phyloP scores from a whole-genome alignment of 2,888 invertebrate species.

The Tachina lurida region DNA sequence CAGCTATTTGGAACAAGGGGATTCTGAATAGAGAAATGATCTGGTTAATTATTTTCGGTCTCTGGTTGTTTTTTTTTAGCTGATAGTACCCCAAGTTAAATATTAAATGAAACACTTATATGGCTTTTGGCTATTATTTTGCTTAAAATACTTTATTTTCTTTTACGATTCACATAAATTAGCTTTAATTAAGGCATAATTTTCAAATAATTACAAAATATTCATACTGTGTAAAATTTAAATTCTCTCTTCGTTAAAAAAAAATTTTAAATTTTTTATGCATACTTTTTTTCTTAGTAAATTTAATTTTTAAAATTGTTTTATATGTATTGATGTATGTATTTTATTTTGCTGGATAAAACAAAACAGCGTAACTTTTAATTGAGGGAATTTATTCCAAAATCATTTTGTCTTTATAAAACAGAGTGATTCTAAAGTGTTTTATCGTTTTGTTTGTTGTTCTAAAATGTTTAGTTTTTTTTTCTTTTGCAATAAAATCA shows the following conservation, averaged over 20 bases:
- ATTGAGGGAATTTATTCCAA: slow-evolving; percentile 19
- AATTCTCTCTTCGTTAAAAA: slow-evolving; percentile 51
- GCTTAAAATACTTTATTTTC: slow-evolving; percentile 66
- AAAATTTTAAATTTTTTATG: slow-evolving; percentile 56
- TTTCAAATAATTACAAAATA: slow-evolving; percentile 70
- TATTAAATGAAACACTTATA: slow-evolving; percentile 2
- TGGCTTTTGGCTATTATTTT: slow-evolving; percentile 55
- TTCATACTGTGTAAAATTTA: slow-evolving; percentile 65
- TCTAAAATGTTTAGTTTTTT: slow-evolving; percentile 30
- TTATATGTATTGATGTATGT: slow-evolving; percentile 16
- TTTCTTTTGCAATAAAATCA: slow-evolving; percentile 61
- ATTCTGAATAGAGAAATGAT: too few relatives aligned
- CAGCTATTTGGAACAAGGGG: too few relatives aligned
- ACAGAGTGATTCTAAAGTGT: slow-evolving; percentile 58
- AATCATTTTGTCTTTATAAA: slow-evolving; percentile 25
- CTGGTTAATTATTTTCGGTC: too few relatives aligned
- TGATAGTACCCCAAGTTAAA: background rate
- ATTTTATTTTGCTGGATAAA: slow-evolving; percentile 28
- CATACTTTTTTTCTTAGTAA: slow-evolving; percentile 19
- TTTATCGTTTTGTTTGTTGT: slow-evolving; percentile 38
- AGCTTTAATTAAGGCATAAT: slow-evolving; percentile 71
- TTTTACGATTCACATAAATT: slow-evolving; percentile 64
- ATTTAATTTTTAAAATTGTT: slow-evolving; percentile 51
- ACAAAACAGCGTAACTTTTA: slow-evolving; percentile 12
- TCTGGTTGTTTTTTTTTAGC: too few relatives aligned